phyloP scores from a whole-genome alignment of 1,140 invertebrate genomes.

The Drosophila ficusphila region DNA sequence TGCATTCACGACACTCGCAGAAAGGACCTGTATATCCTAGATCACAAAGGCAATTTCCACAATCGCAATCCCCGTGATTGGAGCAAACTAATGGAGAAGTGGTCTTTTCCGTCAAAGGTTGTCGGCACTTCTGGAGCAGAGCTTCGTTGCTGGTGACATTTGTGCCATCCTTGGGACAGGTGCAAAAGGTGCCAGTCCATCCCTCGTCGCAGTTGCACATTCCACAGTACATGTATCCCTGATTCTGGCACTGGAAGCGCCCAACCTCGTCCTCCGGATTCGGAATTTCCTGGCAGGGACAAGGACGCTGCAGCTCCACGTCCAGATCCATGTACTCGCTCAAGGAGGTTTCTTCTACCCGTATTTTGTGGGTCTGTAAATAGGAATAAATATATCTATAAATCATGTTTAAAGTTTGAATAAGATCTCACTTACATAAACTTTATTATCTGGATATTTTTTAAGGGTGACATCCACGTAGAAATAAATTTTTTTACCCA shows the following conservation, averaged over 20 bases:
- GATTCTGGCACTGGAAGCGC: conserved; percentile 47
- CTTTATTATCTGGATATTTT: conserved; percentile 84
- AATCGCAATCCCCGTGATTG: conserved; percentile 85
- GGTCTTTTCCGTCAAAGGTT: conserved; percentile 36
- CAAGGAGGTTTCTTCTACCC: conserved; percentile 67
- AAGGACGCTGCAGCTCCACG: conserved; percentile 75
- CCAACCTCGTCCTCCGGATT: conserved; percentile 46
- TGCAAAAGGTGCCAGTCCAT: conserved; percentile 86
- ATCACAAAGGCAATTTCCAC: conserved; percentile 85
- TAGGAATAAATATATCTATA: too few species aligned
- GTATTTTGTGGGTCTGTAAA: conserved; percentile 60
- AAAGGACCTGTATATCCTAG: conserved; percentile 84
- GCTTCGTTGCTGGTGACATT: conserved; percentile 84
- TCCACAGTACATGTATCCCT: conserved; percentile 86
- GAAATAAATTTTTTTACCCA: conserved; percentile 86
- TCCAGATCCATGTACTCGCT: conserved; percentile 84
- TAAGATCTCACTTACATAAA: conserved; percentile 64
- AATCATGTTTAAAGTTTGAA: not conserved
- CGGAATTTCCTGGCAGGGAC: conserved; percentile 62
- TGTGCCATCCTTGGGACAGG: conserved; percentile 83
- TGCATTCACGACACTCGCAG: conserved; percentile 85
- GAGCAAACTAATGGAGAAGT: conserved; percentile 46
- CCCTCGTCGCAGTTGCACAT: conserved; percentile 86
- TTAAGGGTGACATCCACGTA: conserved; percentile 86
- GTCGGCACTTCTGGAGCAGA: conserved; percentile 80